A percentile compares a stretch with the other conserved stretches of the same genome.
Conservation (phyloP, 2,797 vertebrate genomes). For the Neopelma chrysocephalum region DNA sequence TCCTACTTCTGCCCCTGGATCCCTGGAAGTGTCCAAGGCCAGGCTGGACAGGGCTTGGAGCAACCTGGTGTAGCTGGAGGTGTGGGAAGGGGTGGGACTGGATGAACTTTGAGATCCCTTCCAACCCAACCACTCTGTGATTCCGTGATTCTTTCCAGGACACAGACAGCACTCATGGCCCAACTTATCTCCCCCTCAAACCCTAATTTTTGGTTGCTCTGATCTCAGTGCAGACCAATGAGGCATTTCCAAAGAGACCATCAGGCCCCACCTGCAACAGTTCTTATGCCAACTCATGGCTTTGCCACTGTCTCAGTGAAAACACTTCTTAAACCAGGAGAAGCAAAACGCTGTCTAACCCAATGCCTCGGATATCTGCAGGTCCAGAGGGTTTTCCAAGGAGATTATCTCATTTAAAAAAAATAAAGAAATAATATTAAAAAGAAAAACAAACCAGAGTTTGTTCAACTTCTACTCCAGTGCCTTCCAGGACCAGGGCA, state of each 20-base stretch:
- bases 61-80: background rate
- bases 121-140: background rate
- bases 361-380: rapidly evolving
- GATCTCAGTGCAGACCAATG: rapidly evolving
- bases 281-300: background rate
- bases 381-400: background rate
- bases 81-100: background rate
- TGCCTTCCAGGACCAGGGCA: background rate
- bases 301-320: background rate
- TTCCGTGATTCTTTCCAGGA: background rate
- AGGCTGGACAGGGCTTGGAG: background rate
- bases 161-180: background rate
- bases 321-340: background rate
- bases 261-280: background rate
- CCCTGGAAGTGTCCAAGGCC: background rate
- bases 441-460: background rate
- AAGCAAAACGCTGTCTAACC: rapidly evolving
- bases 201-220: background rate
- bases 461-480: background rate
- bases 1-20: background rate
- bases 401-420: background rate
- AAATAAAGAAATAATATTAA: background rate
- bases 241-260: background rate
- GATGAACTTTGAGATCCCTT: background rate
- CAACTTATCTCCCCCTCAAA: background rate